These are phyloP conservation scores for Malacosoma neustria DNA, from an alignment of 2,888 invertebrate species.

Conservation along the genomic window DNA sequence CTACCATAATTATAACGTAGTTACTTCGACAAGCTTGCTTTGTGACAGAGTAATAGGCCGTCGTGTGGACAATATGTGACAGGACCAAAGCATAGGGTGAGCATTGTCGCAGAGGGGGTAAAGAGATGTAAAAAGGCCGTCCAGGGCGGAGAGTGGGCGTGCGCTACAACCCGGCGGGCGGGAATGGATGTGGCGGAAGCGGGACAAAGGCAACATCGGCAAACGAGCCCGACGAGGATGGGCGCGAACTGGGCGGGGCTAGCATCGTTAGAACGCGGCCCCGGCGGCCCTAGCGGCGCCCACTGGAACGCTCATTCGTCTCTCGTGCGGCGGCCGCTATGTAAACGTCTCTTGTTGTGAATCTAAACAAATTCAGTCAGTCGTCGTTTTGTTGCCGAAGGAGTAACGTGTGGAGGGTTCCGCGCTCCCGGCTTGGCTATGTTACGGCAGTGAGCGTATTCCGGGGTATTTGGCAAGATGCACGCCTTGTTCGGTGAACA, in stretches of 20 bases:
- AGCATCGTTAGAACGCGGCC: constrained; percentile 16
- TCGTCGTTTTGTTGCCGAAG: constrained; percentile 75
- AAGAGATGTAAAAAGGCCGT: constrained; percentile 27
- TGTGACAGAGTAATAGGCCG: not conserved
- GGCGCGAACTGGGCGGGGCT: constrained; percentile 32
- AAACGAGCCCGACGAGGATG: constrained; percentile 22
- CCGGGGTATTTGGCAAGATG: constrained; percentile 73
- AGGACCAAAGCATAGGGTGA: constrained; percentile 28
- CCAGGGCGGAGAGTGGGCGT: constrained; percentile 28
- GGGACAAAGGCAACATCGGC: constrained; percentile 11
- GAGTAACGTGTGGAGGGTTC: constrained; percentile 53
- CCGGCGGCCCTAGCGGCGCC: constrained; percentile 31
- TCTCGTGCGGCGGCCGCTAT: constrained; percentile 77
- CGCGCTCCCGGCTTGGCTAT: constrained; percentile 46
- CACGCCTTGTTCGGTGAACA: constrained; percentile 95
- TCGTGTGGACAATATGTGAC: constrained; percentile 2
- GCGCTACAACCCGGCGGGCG: constrained; percentile 10
- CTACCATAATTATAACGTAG: no score
- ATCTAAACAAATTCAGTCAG: constrained; percentile 84
- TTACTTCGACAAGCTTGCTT: not conserved
- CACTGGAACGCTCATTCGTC: constrained; percentile 63
- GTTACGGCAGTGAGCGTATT: constrained; percentile 50
- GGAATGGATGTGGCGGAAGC: constrained; percentile 12
- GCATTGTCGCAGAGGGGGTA: constrained; percentile 31
- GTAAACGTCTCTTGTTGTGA: constrained; percentile 90